Base-by-base conservation (phyloP, 2,797 vertebrate species). In the Enteromius viviparus region DNA sequence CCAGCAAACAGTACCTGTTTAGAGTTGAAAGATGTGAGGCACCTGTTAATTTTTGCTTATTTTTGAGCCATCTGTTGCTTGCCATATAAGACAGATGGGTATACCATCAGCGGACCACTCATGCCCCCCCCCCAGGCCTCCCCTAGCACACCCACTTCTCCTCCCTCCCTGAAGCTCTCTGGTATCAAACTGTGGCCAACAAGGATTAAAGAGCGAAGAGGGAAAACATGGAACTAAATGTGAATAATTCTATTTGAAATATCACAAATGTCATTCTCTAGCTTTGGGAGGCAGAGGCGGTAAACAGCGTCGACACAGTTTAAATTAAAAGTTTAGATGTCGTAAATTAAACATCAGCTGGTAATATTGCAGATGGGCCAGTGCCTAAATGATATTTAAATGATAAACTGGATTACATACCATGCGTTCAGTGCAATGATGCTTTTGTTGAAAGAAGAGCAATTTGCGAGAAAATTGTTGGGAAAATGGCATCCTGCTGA, bases 241-340 rank as follows among this genome's bases (percentile, higher is more conserved):
- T 87, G 77, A 82, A 83, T 89, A 81, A 88, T 87, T 84, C 78
- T 74, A 86, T 90, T 87, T 86, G 81, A 87, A 84, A 88, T 85
- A 87, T 88, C 74, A 84, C 84, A 87, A 86, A 89, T 81, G 82
- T 87, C 88, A 90, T 83, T 88, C 81, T 80, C 76, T 87, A 53
- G 70, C 78, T 86, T 85, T 84, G 79, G 82, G 77, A 86, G 83
- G 71, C 65, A 70, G 76, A 64, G 62, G 72, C 5, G 53, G 84
- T 88, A 90, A 91, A 89, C 86, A 87, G 81, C 81, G 78, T 84
- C 82, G 88, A 88, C 80, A 86, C 74, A 68, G 86, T 85, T 87
- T 82, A 84, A 90, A 91, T 88, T 88, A 87, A 87, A 90, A 88
- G 86, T 87, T 89, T 85, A 90, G 88, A 86, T 80, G 47, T 84